phyloP scores from a whole-genome alignment of 2,113 vertebrate species.

The Coregonus clupeaformis region DNA sequence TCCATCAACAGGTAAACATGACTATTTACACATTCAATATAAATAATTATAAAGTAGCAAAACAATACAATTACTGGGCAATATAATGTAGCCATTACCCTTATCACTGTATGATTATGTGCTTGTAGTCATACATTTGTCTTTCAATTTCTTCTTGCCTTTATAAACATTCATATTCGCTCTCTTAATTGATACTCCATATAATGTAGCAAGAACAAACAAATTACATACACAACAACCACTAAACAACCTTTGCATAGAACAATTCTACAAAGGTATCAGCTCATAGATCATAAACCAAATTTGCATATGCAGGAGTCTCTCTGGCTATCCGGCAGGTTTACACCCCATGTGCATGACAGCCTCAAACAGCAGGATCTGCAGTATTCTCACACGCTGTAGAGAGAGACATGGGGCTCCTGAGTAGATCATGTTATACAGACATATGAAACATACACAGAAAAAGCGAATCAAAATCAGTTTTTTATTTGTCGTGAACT shows the following conservation, averaged over 20 bases:
- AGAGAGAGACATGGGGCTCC: slow-evolving; percentile 6
- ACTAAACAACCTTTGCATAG: neutral
- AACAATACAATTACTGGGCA: neutral
- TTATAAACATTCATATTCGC: too few species aligned
- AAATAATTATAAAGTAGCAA: neutral
- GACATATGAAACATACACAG: too few species aligned
- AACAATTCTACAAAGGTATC: neutral
- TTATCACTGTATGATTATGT: neutral
- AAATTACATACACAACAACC: neutral
- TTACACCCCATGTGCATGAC: slow-evolving; percentile 96
- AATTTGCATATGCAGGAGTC: slow-evolving; percentile 87
- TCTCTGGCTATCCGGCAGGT: slow-evolving; percentile 91
- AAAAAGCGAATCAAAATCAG: too few species aligned
- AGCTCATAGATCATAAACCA: slow-evolving; percentile 84
- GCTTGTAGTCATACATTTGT: neutral
- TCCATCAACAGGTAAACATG: too few species aligned
- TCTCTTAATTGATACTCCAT: neutral
- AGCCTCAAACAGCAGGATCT: slow-evolving; percentile 87
- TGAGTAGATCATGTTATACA: neutral
- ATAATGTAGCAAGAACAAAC: neutral
- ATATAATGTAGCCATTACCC: neutral
- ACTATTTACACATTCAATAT: neutral
- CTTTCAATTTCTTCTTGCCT: neutral
- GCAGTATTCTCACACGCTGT: slow-evolving; percentile 91
- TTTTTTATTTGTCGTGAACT: too few species aligned